These are phyloP conservation scores for Cheilosia grossa DNA, from an alignment of 2,888 invertebrate genomes.

Conservation along the genomic window DNA sequence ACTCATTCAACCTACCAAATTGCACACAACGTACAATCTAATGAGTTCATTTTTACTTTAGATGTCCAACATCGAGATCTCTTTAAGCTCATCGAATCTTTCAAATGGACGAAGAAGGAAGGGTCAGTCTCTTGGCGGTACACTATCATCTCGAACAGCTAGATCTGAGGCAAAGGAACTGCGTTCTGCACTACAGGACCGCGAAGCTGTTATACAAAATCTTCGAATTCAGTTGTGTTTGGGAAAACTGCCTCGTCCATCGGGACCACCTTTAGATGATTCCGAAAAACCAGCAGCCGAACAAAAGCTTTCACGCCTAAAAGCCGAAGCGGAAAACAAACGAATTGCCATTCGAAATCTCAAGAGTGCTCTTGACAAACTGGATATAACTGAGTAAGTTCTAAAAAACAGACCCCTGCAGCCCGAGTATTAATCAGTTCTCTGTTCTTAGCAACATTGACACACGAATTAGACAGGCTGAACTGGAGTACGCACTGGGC, in stretches of 20 bases:
- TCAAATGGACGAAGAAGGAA: slow-evolving; percentile 85
- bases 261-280: slow-evolving; percentile 84
- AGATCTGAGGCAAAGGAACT: slow-evolving; percentile 85
- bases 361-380: slow-evolving; percentile 90
- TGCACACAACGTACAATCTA: not conserved
- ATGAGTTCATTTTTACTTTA: slow-evolving; percentile 79
- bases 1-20: not conserved
- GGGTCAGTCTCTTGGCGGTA: slow-evolving; percentile 81
- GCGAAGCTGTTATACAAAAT: slow-evolving; percentile 92
- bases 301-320: slow-evolving; percentile 85
- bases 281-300: slow-evolving; percentile 85
- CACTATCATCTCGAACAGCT: slow-evolving; percentile 78
- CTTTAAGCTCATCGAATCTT: slow-evolving; percentile 87
- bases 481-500: slow-evolving; percentile 94
- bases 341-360: slow-evolving; percentile 91
- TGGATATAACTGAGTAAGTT: slow-evolving; percentile 94
- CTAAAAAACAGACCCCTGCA: not conserved
- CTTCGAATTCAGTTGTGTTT: slow-evolving; percentile 82
- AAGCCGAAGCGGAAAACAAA: slow-evolving; percentile 90
- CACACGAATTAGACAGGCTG: slow-evolving; percentile 94
- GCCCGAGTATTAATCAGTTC: not conserved
- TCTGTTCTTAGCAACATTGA: slow-evolving; percentile 90
- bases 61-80: slow-evolving; percentile 94
- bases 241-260: slow-evolving; percentile 82
- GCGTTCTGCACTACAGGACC: slow-evolving; percentile 89